Conservation (phyloP, 2,797 vertebrate genomes). For the Allobates femoralis region DNA sequence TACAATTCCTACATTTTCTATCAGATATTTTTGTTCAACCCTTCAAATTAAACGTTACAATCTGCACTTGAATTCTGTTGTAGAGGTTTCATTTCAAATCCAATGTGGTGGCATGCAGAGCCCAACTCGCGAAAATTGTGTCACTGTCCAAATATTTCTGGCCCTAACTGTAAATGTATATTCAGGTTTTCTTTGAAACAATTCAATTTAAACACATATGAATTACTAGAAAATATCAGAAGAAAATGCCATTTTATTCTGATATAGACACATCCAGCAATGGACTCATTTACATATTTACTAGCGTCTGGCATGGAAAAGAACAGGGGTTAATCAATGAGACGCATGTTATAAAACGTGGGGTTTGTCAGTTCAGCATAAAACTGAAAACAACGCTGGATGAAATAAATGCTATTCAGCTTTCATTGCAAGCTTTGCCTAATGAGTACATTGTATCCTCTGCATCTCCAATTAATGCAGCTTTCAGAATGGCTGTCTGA, state of each 20-base stretch:
- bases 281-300: not conserved
- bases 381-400: conserved; percentile 33
- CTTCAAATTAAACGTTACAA: too few species aligned
- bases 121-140: too few species aligned
- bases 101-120: too few species aligned
- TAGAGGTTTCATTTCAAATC: too few species aligned
- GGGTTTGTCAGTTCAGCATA: conserved; percentile 47
- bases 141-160: too few species aligned
- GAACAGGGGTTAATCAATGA: conserved; percentile 27
- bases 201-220: not conserved
- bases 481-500: conserved; percentile 56
- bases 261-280: not conserved
- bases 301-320: not conserved
- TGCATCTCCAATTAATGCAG: conserved; percentile 57
- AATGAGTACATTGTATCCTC: conserved; percentile 58
- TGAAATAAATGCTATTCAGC: conserved; percentile 42
- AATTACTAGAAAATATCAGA: not conserved
- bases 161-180: too few species aligned
- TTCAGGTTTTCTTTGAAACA: too few species aligned
- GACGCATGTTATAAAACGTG: not conserved
- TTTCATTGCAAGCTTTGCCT: conserved; percentile 52
- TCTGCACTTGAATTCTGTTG: too few species aligned
- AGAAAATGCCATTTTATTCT: not conserved
- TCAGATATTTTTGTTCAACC: too few species aligned
- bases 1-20: too few species aligned